These are phyloP conservation scores for Cataglyphis rosenhaueri DNA, from an alignment of 2,888 invertebrate species.

Conservation along the genomic window DNA sequence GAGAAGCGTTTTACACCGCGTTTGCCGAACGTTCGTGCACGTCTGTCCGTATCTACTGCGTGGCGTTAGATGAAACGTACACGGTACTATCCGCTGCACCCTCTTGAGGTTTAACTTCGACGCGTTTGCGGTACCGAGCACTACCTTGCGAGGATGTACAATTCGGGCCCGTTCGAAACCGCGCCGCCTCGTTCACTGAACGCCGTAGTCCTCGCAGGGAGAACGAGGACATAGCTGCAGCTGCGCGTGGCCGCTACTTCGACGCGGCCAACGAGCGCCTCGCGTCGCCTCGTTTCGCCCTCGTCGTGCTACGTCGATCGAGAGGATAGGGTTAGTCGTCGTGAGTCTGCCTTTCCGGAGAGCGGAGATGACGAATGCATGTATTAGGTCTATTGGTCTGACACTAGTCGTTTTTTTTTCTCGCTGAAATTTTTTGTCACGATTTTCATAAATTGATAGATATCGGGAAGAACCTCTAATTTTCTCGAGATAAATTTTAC, in stretches of 20 bases:
- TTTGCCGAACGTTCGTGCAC: constrained; percentile 12
- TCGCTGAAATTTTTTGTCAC: not conserved
- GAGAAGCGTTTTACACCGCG: constrained; percentile 53
- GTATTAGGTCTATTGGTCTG: constrained; percentile 16
- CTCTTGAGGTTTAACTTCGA: not conserved
- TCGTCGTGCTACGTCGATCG: constrained; percentile 35
- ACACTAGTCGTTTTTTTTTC: not conserved
- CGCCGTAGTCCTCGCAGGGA: constrained; percentile 58
- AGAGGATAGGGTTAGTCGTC: constrained; percentile 36
- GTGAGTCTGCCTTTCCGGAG: constrained; percentile 24
- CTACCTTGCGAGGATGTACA: constrained; percentile 38
- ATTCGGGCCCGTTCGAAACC: constrained; percentile 61
- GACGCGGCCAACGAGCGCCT: constrained; percentile 35
- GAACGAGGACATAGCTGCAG: constrained; percentile 67
- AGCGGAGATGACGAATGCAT: constrained; percentile 28
- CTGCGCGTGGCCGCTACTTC: constrained; percentile 64
- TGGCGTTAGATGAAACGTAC: not conserved
- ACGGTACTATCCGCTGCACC: not conserved
- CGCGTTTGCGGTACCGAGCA: not conserved
- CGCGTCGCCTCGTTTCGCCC: constrained; percentile 29
- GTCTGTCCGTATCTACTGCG: not conserved
- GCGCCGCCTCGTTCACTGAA: constrained; percentile 72
- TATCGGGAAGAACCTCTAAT: not conserved
- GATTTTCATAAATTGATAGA: not conserved
- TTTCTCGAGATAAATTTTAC: not conserved